These are phyloP conservation scores for Dicaeum eximium DNA, from an alignment of 2,113 vertebrate species.

Conservation along the genomic window DNA sequence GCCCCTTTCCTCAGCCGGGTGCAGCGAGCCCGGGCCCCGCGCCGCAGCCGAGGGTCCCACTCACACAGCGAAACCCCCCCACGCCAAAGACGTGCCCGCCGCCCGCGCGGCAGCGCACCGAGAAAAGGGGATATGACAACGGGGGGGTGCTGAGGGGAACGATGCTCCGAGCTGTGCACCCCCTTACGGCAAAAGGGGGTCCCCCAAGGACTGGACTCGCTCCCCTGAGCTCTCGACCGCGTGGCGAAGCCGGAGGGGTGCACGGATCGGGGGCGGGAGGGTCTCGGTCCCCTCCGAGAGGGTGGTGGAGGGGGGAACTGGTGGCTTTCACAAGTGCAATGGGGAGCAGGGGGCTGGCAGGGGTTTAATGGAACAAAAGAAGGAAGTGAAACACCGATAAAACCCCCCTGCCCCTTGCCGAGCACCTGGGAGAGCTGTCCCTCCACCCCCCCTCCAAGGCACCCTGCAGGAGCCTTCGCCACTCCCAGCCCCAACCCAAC, in stretches of 20 bases:
- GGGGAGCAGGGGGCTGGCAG: background rate
- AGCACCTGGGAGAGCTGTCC: background rate
- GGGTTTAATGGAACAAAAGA: background rate
- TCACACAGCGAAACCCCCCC: constrained; percentile 25
- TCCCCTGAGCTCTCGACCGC: background rate
- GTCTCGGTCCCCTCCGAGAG: background rate
- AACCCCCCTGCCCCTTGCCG: background rate
- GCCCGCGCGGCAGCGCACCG: background rate
- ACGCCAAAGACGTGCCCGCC: constrained; percentile 36
- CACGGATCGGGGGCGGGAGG: background rate
- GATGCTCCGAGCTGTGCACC: constrained; percentile 21
- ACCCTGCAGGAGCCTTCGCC: background rate
- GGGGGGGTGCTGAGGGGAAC: constrained; percentile 1
- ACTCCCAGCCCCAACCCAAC: background rate
- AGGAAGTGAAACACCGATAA: background rate
- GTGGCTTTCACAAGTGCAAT: background rate
- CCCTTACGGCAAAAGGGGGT: background rate
- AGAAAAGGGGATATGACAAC: constrained; percentile 43
- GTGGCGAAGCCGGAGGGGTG: background rate
- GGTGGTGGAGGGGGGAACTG: background rate
- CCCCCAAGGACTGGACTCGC: background rate
- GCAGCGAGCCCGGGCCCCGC: background rate
- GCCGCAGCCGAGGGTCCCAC: background rate
- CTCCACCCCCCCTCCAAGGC: background rate
- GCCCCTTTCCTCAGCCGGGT: background rate